Evolutionary conservation across 2,113 vertebrate genomes (phyloP).

Genomic region (Daubentonia madagascariensis): DNA sequence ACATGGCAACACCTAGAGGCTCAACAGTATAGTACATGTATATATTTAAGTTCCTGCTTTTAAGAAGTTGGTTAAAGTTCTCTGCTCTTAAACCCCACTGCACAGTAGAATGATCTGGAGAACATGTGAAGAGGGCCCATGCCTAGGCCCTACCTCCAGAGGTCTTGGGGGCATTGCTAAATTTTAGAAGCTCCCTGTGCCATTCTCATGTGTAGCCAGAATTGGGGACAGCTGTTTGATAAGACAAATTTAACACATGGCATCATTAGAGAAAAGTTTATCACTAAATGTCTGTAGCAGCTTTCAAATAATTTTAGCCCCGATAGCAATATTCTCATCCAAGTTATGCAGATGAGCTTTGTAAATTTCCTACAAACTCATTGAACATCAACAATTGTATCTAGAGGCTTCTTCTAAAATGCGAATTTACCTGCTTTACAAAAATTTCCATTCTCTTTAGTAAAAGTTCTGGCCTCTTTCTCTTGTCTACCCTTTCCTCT

Average conservation of each 20-base stretch:
- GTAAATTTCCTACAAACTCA: neutral
- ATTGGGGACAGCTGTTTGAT: neutral
- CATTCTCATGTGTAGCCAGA: neutral
- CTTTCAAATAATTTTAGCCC: neutral
- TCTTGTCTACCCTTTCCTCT: neutral
- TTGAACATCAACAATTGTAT: neutral
- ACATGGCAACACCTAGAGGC: fast-evolving
- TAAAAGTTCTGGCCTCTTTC: neutral
- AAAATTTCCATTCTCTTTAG: neutral
- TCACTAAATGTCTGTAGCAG: neutral
- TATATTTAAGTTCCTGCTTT: neutral
- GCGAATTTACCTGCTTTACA: neutral
- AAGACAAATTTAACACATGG: neutral
- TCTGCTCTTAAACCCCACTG: neutral
- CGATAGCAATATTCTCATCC: neutral
- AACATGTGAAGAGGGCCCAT: neutral
- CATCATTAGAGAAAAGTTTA: neutral
- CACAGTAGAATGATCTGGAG: neutral
- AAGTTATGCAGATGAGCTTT: neutral
- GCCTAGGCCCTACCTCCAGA: neutral
- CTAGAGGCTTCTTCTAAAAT: neutral
- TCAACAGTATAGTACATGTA: neutral
- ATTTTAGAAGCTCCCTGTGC: neutral
- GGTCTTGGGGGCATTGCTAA: neutral
- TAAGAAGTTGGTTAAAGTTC: neutral